phyloP scores from a whole-genome alignment of 2,888 invertebrate genomes.

The Latrodectus hesperus region DNA sequence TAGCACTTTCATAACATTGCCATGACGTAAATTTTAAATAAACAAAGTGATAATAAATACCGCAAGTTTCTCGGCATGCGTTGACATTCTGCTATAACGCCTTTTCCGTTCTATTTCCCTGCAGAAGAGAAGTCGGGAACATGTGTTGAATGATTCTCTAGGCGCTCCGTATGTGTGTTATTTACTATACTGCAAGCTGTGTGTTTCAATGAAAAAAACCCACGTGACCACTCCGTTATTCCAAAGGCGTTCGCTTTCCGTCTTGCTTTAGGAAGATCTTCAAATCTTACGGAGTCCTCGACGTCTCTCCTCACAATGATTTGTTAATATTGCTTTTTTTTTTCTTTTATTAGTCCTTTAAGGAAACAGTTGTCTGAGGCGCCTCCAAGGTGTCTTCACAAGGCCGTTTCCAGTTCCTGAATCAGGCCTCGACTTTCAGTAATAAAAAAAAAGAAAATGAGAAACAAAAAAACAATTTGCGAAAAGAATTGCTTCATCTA shows the following conservation, averaged over 20 bases:
- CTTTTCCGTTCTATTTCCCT: too few species aligned
- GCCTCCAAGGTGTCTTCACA: background rate
- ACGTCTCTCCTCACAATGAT: background rate
- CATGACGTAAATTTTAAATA: background rate
- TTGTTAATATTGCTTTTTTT: background rate
- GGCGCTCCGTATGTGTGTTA: background rate
- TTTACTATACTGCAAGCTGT: constrained; percentile 49
- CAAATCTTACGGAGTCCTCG: background rate
- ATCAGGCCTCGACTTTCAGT: background rate
- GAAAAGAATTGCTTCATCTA: too few species aligned
- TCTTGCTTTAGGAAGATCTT: background rate
- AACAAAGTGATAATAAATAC: constrained; percentile 21
- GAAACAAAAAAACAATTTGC: too few species aligned
- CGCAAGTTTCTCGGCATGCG: constrained; percentile 51
- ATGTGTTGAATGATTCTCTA: background rate
- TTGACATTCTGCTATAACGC: constrained; percentile 16
- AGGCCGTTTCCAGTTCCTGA: background rate
- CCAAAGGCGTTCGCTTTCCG: background rate
- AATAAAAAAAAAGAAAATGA: too few species aligned
- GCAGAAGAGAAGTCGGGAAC: too few species aligned
- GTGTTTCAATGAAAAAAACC: background rate
- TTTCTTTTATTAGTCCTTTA: constrained; percentile 13
- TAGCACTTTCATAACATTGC: too few species aligned
- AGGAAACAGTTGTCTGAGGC: constrained; percentile 9
- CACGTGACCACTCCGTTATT: background rate